phyloP scores from a whole-genome alignment of 2,113 vertebrate species.

The Anarrhichthys ocellatus region DNA sequence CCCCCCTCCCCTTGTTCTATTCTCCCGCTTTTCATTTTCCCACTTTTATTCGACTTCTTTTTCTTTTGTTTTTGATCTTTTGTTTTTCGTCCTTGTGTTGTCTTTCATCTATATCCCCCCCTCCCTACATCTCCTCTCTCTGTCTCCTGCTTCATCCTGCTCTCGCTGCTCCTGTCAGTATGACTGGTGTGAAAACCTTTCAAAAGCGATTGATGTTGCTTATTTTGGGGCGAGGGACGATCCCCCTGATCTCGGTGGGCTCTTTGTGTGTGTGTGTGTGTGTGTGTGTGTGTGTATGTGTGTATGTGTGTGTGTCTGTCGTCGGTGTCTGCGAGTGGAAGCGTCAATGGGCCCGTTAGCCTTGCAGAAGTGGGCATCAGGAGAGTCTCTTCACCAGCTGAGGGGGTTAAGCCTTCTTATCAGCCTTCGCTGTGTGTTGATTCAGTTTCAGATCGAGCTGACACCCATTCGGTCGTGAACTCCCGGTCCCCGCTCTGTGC shows the following conservation, averaged over 20 bases:
- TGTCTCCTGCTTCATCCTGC: slow-evolving; percentile 19
- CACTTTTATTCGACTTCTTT: slow-evolving; percentile 18
- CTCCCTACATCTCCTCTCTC: background rate
- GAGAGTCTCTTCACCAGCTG: slow-evolving; percentile 31
- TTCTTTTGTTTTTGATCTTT: slow-evolving; percentile 46
- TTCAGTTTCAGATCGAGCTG: slow-evolving; percentile 47
- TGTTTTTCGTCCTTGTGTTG: slow-evolving; percentile 29
- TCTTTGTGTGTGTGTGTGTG: slow-evolving; percentile 14
- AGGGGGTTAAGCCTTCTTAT: slow-evolving; percentile 58
- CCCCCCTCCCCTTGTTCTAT: background rate
- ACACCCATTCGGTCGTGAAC: slow-evolving; percentile 63
- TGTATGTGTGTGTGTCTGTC: slow-evolving; percentile 14
- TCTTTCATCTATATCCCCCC: slow-evolving; percentile 43
- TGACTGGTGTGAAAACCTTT: slow-evolving; percentile 49
- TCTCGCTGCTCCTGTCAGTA: slow-evolving; percentile 50
- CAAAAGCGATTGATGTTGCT: slow-evolving; percentile 41
- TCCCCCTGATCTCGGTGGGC: slow-evolving; percentile 13
- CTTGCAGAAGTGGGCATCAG: slow-evolving; percentile 38
- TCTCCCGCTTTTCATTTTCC: slow-evolving; percentile 15
- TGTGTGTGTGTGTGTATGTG: slow-evolving; percentile 35
- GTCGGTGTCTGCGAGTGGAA: slow-evolving; percentile 18
- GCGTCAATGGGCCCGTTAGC: background rate
- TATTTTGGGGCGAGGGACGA: slow-evolving; percentile 8
- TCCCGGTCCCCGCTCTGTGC: slow-evolving; percentile 15
- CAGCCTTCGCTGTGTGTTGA: slow-evolving; percentile 45